Evolutionary conservation across 2,888 invertebrate species (phyloP).

Genomic region (Leptopilina syphax): DNA sequence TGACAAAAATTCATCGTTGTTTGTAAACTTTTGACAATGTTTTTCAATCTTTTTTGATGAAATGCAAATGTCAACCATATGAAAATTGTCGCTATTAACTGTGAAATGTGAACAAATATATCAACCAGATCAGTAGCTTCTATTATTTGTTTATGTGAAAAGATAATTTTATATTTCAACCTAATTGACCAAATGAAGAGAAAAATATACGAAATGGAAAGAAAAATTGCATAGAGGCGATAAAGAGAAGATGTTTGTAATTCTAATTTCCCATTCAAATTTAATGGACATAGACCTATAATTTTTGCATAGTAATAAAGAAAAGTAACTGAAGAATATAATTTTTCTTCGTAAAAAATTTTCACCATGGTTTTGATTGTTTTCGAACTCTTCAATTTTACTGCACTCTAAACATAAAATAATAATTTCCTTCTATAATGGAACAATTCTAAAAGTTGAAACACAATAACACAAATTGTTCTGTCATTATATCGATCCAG

Average conservation of each 20-base stretch:
- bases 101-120: neutral
- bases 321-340: neutral
- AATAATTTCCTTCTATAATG: neutral
- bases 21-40: neutral
- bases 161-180: neutral
- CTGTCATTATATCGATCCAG: too few species aligned
- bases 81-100: neutral
- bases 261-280: neutral
- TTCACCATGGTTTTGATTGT: neutral
- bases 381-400: neutral
- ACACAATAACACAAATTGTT: too few species aligned
- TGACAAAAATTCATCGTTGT: neutral
- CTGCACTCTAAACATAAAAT: neutral
- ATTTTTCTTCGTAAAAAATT: neutral
- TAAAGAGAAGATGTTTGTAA: neutral
- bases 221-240: neutral
- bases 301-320: neutral
- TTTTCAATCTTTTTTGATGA: neutral
- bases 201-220: neutral
- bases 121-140: neutral
- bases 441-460: too few species aligned
- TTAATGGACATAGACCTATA: neutral
- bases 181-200: neutral
- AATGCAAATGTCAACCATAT: neutral
- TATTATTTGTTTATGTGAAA: neutral